Evolutionary conservation across 2,113 vertebrate genomes (phyloP).

Genomic region (Alethe diademata): DNA sequence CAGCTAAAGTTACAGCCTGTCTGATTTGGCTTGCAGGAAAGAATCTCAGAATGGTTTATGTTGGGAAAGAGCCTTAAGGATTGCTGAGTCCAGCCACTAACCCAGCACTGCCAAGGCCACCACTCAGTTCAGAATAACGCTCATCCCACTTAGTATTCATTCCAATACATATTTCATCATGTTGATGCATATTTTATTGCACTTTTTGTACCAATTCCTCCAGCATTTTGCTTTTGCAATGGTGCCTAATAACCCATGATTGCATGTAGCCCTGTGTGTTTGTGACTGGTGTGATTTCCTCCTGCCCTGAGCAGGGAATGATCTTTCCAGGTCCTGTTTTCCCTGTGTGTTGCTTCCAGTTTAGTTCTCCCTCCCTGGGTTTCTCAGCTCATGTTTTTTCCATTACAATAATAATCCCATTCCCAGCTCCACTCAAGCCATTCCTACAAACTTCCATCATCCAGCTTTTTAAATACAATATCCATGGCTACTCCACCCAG

Average conservation of each 20-base stretch:
- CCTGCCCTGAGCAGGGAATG: neutral
- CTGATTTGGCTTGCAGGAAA: neutral
- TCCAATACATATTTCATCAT: constrained; percentile 53
- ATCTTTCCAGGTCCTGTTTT: neutral
- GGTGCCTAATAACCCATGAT: constrained; percentile 3
- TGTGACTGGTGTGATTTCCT: neutral
- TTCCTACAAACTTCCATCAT: neutral
- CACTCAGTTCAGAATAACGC: neutral
- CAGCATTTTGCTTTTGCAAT: neutral
- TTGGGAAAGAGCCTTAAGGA: neutral
- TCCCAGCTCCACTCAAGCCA: neutral
- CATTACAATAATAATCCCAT: neutral
- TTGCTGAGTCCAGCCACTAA: neutral
- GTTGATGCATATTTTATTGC: constrained; percentile 56
- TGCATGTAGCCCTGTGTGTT: neutral
- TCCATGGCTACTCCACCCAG: neutral
- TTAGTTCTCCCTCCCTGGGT: neutral
- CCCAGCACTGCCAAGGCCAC: neutral
- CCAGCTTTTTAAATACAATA: neutral
- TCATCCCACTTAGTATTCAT: neutral
- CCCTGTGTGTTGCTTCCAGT: neutral
- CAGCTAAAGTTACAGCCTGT: neutral
- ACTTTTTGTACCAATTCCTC: constrained; percentile 17
- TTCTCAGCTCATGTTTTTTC: neutral
- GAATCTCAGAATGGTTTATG: neutral